Evolutionary conservation across 2,888 invertebrate genomes (phyloP).

Genomic region (Acholoe squamosa): DNA sequence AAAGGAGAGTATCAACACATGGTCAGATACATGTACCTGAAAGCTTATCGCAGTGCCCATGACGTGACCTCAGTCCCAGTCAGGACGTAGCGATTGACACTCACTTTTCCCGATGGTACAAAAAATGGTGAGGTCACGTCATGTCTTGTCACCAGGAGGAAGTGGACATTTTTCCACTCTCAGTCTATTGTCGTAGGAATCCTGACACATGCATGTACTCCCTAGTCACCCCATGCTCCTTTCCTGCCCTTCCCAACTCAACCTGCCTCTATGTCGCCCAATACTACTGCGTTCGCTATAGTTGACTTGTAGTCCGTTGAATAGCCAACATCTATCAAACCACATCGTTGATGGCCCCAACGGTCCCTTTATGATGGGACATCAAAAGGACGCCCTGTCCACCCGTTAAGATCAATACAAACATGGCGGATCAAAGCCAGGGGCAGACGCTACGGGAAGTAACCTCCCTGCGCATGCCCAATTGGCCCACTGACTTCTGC

Average conservation of each 20-base stretch:
- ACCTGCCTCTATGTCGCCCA: not conserved
- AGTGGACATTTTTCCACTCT: too few species aligned
- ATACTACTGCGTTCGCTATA: not conserved
- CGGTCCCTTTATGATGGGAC: constrained; percentile 2
- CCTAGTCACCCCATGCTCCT: not conserved
- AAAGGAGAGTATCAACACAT: too few species aligned
- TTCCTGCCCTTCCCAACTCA: not conserved
- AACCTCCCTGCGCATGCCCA: not conserved
- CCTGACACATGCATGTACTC: not conserved
- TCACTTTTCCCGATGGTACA: too few species aligned
- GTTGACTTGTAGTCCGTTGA: not conserved
- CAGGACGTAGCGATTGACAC: too few species aligned
- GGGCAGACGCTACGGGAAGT: constrained; percentile 4
- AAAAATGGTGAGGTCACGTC: too few species aligned
- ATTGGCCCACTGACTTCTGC: not conserved
- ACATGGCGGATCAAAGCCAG: constrained; percentile 1
- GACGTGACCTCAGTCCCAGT: too few species aligned
- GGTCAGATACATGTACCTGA: too few species aligned
- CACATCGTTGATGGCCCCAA: not conserved
- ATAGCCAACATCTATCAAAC: not conserved
- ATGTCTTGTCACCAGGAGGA: too few species aligned
- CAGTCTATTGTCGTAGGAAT: too few species aligned
- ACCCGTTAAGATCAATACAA: constrained; percentile 25
- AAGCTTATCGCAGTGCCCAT: too few species aligned
- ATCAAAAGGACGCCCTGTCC: not conserved